Evolutionary conservation across 2,113 vertebrate species (phyloP).

Genomic region (Lagopus muta): DNA sequence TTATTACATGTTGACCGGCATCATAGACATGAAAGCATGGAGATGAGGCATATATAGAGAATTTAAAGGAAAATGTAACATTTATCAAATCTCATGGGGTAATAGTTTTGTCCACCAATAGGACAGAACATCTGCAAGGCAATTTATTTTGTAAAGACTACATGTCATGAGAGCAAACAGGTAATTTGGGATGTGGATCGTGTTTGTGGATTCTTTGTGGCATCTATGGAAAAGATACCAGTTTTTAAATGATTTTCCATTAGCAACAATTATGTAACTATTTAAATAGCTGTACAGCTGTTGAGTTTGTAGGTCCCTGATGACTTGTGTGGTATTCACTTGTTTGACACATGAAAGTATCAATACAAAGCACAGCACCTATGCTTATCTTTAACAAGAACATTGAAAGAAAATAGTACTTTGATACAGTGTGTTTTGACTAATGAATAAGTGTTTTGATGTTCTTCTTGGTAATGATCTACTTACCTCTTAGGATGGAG

Average conservation of each 20-base stretch:
- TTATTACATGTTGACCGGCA: background rate
- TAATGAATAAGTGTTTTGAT: background rate
- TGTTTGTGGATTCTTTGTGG: background rate
- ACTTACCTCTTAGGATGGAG: background rate
- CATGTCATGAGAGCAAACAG: background rate
- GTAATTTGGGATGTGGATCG: background rate
- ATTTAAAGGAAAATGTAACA: background rate
- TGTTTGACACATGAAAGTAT: background rate
- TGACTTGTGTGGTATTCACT: background rate
- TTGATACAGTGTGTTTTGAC: background rate
- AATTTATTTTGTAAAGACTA: background rate
- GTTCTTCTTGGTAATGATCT: background rate
- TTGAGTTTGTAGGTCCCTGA: background rate
- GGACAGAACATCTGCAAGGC: background rate
- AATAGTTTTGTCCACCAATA: background rate
- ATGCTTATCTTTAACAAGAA: background rate
- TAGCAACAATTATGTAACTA: background rate
- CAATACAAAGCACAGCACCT: background rate
- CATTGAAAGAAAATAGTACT: background rate
- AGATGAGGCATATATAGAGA: background rate
- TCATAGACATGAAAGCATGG: background rate
- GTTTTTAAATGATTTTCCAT: background rate
- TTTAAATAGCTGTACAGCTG: background rate
- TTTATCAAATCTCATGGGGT: background rate
- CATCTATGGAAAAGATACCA: background rate